Evolutionary conservation across 2,113 vertebrate species (phyloP).

Genomic region (Dicaeum eximium): DNA sequence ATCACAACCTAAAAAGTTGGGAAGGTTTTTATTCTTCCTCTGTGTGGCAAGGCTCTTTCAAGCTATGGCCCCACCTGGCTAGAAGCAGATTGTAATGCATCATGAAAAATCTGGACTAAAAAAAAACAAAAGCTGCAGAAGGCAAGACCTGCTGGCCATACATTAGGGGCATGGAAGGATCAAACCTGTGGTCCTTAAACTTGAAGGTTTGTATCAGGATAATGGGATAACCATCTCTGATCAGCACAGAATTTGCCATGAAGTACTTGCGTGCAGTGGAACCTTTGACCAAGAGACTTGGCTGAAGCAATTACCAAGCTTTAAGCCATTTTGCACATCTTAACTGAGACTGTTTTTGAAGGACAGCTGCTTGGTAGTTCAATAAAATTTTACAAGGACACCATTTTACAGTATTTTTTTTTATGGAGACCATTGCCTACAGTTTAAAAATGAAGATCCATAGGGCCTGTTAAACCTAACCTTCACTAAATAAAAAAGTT

Average conservation of each 20-base stretch:
- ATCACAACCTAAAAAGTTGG: fast-evolving
- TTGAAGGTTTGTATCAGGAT: fast-evolving
- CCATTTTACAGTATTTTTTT: background rate
- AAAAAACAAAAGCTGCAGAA: background rate
- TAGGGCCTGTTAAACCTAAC: background rate
- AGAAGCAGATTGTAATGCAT: background rate
- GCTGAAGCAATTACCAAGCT: background rate
- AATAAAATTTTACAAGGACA: background rate
- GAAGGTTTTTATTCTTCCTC: background rate
- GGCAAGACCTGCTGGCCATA: background rate
- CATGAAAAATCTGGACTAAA: background rate
- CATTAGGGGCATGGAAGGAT: no score
- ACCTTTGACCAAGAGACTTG: background rate
- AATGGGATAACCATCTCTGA: background rate
- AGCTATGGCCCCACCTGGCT: no score
- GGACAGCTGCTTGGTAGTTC: background rate
- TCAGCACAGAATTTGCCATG: background rate
- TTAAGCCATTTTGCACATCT: background rate
- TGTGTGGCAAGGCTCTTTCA: background rate
- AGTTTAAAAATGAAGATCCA: background rate
- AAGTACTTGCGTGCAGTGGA: background rate
- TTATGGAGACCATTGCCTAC: background rate
- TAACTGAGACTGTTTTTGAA: background rate
- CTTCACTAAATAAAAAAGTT: background rate
- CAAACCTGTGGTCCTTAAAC: background rate